Conservation (phyloP, 2,797 vertebrate genomes). For the Pogoniulus pusillus region DNA sequence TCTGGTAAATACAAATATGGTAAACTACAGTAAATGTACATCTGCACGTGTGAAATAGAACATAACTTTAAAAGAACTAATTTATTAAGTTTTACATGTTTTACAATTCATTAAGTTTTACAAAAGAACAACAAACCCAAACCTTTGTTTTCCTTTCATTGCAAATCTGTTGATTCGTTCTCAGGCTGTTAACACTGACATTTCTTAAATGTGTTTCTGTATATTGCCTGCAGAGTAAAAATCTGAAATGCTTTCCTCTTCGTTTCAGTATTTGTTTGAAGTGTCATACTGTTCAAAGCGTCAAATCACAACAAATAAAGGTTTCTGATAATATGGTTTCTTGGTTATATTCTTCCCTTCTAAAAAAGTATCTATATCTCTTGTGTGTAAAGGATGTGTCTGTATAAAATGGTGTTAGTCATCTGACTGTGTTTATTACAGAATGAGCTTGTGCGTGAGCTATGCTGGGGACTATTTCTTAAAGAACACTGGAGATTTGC, state of each 20-base stretch:
- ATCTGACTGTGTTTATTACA: background rate
- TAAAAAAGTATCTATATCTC: background rate
- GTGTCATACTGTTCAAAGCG: background rate
- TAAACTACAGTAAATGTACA: background rate
- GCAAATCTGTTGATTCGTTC: background rate
- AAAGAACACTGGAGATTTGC: background rate
- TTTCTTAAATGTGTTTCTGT: background rate
- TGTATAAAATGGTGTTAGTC: background rate
- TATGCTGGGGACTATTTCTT: background rate
- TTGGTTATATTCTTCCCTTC: background rate
- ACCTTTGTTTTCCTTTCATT: background rate
- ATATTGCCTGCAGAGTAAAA: background rate
- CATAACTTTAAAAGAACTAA: background rate
- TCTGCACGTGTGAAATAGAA: background rate
- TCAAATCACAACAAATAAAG: conserved; percentile 20
- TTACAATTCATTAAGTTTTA: background rate
- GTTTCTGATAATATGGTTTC: background rate
- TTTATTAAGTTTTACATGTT: background rate
- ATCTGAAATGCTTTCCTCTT: background rate
- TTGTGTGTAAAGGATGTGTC: background rate
- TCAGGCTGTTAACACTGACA: background rate
- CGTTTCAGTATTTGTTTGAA: background rate
- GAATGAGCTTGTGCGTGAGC: background rate
- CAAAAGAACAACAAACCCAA: background rate
- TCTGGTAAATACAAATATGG: background rate